A percentile compares a stretch with the other conserved stretches of the same genome.
These are phyloP conservation scores for Lepus oiostolus DNA, from an alignment of 2,797 vertebrate species.

Conservation along the genomic window DNA sequence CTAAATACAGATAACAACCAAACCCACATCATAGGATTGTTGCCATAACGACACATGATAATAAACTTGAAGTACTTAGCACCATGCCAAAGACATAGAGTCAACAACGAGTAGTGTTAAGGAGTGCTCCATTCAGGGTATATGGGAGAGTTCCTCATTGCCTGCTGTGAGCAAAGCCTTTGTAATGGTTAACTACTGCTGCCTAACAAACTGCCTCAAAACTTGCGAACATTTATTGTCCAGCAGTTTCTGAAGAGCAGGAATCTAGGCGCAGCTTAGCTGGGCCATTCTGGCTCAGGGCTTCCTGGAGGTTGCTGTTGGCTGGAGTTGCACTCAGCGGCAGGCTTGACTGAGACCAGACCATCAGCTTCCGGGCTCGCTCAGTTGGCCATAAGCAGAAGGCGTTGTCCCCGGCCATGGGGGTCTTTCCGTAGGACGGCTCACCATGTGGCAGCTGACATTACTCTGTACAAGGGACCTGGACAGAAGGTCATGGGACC, in stretches of 20 bases:
- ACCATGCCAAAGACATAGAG: background rate
- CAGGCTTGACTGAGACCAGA: background rate
- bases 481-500: background rate
- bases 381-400: background rate
- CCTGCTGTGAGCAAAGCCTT: background rate
- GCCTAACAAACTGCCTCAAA: background rate
- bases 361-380: background rate
- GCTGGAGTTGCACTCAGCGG: background rate
- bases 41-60: background rate
- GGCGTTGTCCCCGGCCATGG: background rate
- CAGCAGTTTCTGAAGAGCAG: background rate
- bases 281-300: background rate
- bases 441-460: background rate
- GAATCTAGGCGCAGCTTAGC: background rate
- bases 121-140: background rate
- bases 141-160: background rate
- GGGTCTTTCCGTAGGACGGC: background rate
- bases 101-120: background rate
- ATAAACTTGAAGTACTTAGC: background rate
- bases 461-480: background rate
- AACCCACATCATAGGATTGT: background rate
- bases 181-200: background rate
- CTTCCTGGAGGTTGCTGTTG: background rate
- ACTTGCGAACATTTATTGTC: background rate
- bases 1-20: slow-evolving; percentile 28